Percentiles rank a stretch among this genome's conserved stretches.
Evolutionary conservation across 23 tunicate genomes (phyloP).

Genomic region (Ciona savignyi): DNA sequence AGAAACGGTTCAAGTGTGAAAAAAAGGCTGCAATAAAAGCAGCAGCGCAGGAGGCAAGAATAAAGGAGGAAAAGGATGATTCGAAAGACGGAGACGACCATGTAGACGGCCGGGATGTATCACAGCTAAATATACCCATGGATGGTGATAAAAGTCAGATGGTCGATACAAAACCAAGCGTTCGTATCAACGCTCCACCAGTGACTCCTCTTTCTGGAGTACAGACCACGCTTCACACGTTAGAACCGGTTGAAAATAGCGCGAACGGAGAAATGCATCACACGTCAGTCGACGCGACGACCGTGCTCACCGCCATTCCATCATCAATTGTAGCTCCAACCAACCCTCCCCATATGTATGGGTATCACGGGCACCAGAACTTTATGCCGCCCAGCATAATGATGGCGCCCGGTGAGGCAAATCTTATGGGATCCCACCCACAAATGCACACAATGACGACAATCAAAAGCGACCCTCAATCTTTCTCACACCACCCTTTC

Average conservation of each 20-base stretch:
- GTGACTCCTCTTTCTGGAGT: constrained; percentile 9
- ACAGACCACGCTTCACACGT: constrained; percentile 6
- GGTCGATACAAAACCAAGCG: constrained; percentile 47
- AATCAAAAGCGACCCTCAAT: constrained; percentile 53
- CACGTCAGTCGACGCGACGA: constrained; percentile 11
- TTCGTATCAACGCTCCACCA: constrained; percentile 19
- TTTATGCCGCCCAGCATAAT: constrained; percentile 12
- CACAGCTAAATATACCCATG: neutral
- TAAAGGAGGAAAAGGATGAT: constrained; percentile 29
- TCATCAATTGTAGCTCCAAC: constrained; percentile 11
- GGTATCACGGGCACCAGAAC: constrained; percentile 26
- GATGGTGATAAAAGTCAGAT: constrained; percentile 24
- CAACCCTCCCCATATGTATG: constrained; percentile 26
- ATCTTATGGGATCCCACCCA: constrained; percentile 2
- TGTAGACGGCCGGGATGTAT: constrained; percentile 1
- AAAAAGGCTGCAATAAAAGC: constrained; percentile 72
- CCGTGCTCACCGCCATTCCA: constrained; percentile 16
- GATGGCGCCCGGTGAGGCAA: neutral
- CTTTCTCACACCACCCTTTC: constrained; percentile 81
- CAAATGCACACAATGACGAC: constrained; percentile 47
- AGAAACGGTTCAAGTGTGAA: constrained; percentile 91
- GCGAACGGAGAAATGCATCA: constrained; percentile 5
- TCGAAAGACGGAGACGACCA: constrained; percentile 27
- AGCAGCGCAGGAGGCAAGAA: constrained; percentile 32
- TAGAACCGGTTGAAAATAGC: constrained; percentile 19